Base-by-base conservation (phyloP, 2,888 invertebrate species). In the Endomychus coccineus region DNA sequence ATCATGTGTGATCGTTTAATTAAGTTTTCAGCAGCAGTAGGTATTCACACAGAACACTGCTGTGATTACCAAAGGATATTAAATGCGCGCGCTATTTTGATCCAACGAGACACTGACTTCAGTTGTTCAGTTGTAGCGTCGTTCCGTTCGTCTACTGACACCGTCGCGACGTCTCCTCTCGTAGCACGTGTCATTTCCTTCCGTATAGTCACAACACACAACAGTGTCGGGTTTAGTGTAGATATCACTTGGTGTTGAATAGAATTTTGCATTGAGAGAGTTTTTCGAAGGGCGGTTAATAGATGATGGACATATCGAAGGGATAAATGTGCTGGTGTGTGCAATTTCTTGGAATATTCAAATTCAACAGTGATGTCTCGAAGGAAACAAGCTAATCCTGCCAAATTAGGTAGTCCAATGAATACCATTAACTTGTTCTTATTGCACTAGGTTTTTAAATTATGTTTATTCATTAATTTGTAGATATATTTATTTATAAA, bases 31-130 rank as follows among this genome's bases (percentile, higher is more conserved):
- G 22, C 22, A 31, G 32, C 11, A 14, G 32, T 31, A 31, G 32
- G 25, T 51, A 55, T 46, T 52, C 52, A 52, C 50, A 51, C 42
- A 41, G 52, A 52, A 54, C 47, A 53, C 52, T 51, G 54, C 53
- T 47, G 48, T 46, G 50, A 48, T 44, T 45, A 52, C 58, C 55
- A 54, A 35, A 43, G 58, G 53, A 56, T 55, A 50, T 52, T 48
- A 52, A 56, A 51, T 56, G 58, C 58, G 58, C 58, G 55, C 58
- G 58, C 56, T 56, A 54, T 56, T 52, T 49, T 48, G 52, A 54
- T 52, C 54, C 51, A 53, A 55, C 49, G 43, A 25, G 29, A 27
- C 30, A 30, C 27, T 40, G 41, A 42, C 44, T 41, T 39, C 42
- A 41, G 31, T 38, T 33, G 47, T 47, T 43, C 47, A 47, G 47